phyloP scores from a whole-genome alignment of 2,888 invertebrate species.

The Quadriops clusia region DNA sequence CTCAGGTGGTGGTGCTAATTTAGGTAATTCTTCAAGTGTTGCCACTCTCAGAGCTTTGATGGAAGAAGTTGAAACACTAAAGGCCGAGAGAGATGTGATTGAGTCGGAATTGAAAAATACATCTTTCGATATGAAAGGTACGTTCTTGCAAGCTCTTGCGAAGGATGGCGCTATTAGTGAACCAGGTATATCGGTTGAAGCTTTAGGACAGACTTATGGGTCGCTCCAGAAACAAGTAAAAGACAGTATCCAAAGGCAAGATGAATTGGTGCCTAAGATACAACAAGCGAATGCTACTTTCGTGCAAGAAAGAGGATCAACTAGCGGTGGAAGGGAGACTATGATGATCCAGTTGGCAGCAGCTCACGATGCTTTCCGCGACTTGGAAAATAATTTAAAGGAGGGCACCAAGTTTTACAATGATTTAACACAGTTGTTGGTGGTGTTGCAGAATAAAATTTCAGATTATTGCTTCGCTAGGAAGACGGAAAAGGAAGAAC shows the following conservation, averaged over 20 bases:
- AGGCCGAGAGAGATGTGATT: conserved; percentile 79
- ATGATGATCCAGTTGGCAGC: conserved; percentile 77
- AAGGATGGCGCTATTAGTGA: conserved; percentile 72
- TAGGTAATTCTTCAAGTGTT: conserved; percentile 49
- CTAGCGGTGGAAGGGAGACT: conserved; percentile 56
- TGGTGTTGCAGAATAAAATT: conserved; percentile 94
- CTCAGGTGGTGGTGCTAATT: conserved; percentile 41
- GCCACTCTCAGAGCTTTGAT: conserved; percentile 60
- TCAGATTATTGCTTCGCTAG: conserved; percentile 97
- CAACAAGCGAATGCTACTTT: conserved; percentile 50
- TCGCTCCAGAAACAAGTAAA: conserved; percentile 68
- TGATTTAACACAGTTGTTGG: conserved; percentile 80
- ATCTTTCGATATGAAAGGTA: conserved; percentile 69
- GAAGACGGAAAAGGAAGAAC: conserved; percentile 97
- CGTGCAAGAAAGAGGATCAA: conserved; percentile 50
- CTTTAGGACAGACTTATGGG: conserved; percentile 61
- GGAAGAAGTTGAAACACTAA: conserved; percentile 73
- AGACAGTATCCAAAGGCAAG: conserved; percentile 63
- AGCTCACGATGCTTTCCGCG: conserved; percentile 86
- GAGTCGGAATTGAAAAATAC: conserved; percentile 77
- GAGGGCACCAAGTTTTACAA: conserved; percentile 97
- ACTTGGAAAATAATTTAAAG: conserved; percentile 79
- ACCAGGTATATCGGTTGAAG: conserved; percentile 56
- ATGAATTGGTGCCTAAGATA: conserved; percentile 53
- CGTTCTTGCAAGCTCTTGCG: conserved; percentile 63